phyloP scores from a whole-genome alignment of 2,888 invertebrate genomes.

The Neria commutata region DNA sequence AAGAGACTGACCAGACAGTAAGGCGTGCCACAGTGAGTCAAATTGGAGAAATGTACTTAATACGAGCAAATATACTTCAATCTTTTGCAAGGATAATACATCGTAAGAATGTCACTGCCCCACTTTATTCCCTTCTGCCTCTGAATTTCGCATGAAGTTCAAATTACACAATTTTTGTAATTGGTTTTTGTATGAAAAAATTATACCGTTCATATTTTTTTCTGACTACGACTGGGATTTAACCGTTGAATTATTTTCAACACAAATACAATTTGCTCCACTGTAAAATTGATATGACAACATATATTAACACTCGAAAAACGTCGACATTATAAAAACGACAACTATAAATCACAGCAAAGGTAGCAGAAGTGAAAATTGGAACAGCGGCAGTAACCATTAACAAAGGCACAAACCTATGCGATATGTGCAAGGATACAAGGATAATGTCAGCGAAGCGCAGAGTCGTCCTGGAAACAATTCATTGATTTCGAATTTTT shows the following conservation, averaged over 20 bases:
- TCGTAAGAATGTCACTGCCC: no score
- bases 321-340: background rate
- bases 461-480: constrained; percentile 24
- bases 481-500: constrained; percentile 42
- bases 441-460: no score
- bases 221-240: no score
- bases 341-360: constrained; percentile 15
- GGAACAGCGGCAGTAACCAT: constrained; percentile 4
- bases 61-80: background rate
- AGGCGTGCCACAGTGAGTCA: constrained; percentile 8
- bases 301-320: background rate
- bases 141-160: no score
- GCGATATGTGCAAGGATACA: background rate
- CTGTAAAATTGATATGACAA: background rate
- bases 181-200: no score
- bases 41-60: background rate
- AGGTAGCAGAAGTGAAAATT: constrained; percentile 2
- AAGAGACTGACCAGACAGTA: constrained; percentile 6
- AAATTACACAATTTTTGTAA: no score
- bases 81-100: no score
- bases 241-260: no score
- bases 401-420: constrained; percentile 7
- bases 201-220: no score
- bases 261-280: background rate
- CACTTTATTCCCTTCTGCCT: no score